Base-by-base conservation (phyloP, 2,113 vertebrate genomes). In the Geococcyx californianus region DNA sequence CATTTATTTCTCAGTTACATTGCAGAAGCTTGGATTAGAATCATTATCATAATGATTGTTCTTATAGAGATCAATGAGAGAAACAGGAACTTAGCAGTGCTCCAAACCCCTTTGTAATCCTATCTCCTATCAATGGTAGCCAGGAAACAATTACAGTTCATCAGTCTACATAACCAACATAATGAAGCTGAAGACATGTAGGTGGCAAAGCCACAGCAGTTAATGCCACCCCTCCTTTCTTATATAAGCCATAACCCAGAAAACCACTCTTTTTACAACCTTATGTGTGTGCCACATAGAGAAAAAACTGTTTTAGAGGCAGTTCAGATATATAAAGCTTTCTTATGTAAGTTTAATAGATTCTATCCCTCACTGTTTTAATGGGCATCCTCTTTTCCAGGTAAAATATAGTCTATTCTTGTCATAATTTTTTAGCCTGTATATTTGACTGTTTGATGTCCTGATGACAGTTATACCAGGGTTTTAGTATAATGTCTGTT, bases 11-110 rank as follows among this genome's bases (percentile, higher is more conserved):
- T 85, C 89, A 91, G 66, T 95, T 97, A 93, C 81, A 89, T 89
- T 92, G 92, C 76, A 94, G 94, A 80, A 95, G 92, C 87, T 88
- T 73, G 80, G 89, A 90, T 95, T 95, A 87, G 64, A 87, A 87
- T 95, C 78, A 94, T 97, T 97, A 96, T 75, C 93, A 93, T 94
- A 97, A 95, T 95, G 90, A 92, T 93, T 96, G 85, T 95, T 96
- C 95, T 96, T 78, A 77, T 64, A 90, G 86, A 95, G 89, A 96
- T 97, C 95, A 95, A 89, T 34, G 92, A 90, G 84, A 81, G 74
- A 92, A 96, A 96, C 87, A 91, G 93, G 78, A 96, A 96, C 89
- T 76, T 93, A 95, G 83, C 60, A 86, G 93, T 84, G 90, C 80
- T 96, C 92, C 90, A 94, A 96, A 84, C n/a, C 76, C 58, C 56